Evolutionary conservation across 2,113 vertebrate species (phyloP).

Genomic region (Pica pica): DNA sequence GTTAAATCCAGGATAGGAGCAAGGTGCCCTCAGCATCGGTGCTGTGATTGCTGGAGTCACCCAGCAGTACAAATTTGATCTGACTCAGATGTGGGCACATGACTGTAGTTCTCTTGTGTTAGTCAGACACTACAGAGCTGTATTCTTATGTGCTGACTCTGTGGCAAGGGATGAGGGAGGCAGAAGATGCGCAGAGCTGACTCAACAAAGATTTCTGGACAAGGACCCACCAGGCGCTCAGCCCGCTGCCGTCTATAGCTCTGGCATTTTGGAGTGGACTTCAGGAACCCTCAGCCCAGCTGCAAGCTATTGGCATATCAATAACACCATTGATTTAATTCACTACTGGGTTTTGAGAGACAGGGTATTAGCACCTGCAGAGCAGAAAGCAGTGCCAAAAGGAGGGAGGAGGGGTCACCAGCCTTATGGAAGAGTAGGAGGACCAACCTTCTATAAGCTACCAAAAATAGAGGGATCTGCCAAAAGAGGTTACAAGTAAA

Average conservation of each 20-base stretch:
- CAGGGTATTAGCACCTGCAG: background rate
- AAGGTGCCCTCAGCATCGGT: background rate
- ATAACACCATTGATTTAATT: background rate
- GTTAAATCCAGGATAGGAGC: background rate
- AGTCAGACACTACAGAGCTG: background rate
- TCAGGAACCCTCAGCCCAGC: background rate
- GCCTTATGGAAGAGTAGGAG: background rate
- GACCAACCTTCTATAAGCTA: background rate
- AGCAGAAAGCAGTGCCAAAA: background rate
- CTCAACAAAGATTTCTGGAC: background rate
- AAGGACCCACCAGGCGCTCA: background rate
- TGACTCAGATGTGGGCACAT: background rate
- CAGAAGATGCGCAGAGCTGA: background rate
- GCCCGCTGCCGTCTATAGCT: background rate
- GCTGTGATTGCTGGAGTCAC: background rate
- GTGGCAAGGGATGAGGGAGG: background rate
- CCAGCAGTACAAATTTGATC: background rate
- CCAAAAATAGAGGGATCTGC: background rate
- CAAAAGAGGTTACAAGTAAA: background rate
- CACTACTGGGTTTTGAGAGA: background rate
- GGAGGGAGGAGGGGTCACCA: background rate
- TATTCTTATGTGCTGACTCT: background rate
- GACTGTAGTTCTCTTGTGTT: background rate
- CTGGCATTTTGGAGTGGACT: background rate
- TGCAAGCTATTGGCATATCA: background rate